Percentiles rank a stretch among this genome's conserved stretches.
These are phyloP conservation scores for Meloidogyne hapla DNA, from an alignment of 1,140 invertebrate species.

Conservation along the genomic window DNA sequence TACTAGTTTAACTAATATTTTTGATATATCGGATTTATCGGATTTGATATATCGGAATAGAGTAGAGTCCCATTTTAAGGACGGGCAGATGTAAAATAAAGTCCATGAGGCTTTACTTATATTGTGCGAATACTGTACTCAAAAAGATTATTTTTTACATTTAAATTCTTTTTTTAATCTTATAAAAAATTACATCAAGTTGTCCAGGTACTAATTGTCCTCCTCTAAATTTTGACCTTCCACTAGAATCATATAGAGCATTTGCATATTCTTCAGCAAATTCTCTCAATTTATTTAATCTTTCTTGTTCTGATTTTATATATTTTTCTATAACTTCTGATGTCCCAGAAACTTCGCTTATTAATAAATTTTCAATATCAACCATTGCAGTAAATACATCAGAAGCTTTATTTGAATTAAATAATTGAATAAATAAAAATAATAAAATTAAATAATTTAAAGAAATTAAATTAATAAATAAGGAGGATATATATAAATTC, in stretches of 20 bases:
- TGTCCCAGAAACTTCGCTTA: slow-evolving; percentile 42
- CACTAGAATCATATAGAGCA: slow-evolving; percentile 9
- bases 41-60: too few species aligned
- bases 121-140: too few species aligned
- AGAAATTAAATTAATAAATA: neutral
- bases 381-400: slow-evolving; percentile 56
- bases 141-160: too few species aligned
- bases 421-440: neutral
- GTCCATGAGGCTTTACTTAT: too few species aligned
- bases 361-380: slow-evolving; percentile 47
- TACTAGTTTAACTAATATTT: too few species aligned
- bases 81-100: too few species aligned
- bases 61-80: too few species aligned
- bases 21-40: too few species aligned
- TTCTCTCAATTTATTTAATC: slow-evolving; percentile 37
- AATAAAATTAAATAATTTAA: neutral
- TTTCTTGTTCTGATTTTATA: slow-evolving; percentile 42
- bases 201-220: neutral
- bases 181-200: slow-evolving; percentile 1
- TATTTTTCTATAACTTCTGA: slow-evolving; percentile 39
- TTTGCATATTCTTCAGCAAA: slow-evolving; percentile 33
- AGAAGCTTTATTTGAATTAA: neutral
- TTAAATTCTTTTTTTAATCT: too few species aligned
- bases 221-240: neutral
- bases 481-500: neutral